Percentiles rank a stretch among this genome's conserved stretches.
Evolutionary conservation across 2,888 invertebrate genomes (phyloP).

Genomic region (Diadegma fenestrale): DNA sequence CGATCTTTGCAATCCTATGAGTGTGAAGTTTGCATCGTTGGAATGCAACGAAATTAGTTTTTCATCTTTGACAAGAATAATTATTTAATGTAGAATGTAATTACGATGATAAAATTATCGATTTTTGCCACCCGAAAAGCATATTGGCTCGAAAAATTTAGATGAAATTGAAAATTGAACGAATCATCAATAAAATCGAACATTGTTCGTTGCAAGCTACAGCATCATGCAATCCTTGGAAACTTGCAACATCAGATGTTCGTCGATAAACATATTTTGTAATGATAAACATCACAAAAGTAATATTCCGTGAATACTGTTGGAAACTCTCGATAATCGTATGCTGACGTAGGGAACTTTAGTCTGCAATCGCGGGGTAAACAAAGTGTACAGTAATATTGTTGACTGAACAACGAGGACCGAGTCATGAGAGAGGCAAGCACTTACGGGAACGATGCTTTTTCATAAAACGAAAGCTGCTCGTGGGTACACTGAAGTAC

Average conservation of each 20-base stretch:
- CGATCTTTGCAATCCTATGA: neutral
- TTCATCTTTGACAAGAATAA: too few species aligned
- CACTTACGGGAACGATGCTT: slow-evolving; percentile 68
- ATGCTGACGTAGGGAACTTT: slow-evolving; percentile 72
- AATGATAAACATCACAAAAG: neutral
- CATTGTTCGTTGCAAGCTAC: too few species aligned
- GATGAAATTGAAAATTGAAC: too few species aligned
- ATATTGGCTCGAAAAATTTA: too few species aligned
- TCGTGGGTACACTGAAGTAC: slow-evolving; percentile 17
- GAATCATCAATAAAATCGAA: too few species aligned
- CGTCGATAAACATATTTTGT: neutral
- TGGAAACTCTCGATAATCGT: slow-evolving; percentile 55
- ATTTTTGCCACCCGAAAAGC: too few species aligned
- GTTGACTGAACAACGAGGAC: slow-evolving; percentile 68
- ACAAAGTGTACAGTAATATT: slow-evolving; percentile 67
- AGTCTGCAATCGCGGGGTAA: slow-evolving; percentile 67
- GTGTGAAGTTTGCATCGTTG: too few species aligned
- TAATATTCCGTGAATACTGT: neutral
- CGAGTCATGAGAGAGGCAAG: slow-evolving; percentile 71
- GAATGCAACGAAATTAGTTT: too few species aligned
- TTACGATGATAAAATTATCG: too few species aligned
- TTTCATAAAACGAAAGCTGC: slow-evolving; percentile 67
- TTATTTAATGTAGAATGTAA: too few species aligned
- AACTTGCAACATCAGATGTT: neutral
- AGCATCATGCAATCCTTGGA: too few species aligned